Evolutionary conservation across 2,888 invertebrate species (phyloP), one percentile per base, ranked within the genome.

Genomic region (Nesidiocoris tenuis): DNA sequence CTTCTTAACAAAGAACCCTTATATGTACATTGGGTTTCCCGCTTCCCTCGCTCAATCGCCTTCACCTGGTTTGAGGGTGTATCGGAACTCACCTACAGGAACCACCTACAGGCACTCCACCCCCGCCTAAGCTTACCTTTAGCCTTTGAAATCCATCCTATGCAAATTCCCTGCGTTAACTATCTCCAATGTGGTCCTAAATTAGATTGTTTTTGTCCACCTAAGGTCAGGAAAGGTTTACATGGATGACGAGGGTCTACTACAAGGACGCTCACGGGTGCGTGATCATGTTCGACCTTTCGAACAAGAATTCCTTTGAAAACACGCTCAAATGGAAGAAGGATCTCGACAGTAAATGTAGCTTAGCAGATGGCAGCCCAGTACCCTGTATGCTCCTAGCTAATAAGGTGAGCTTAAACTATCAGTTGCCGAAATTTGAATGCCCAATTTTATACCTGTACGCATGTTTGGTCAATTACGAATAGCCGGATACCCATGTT

Each of bases 231-330:
- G 87, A 87, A 79, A 81, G 87, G 77, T 87, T 87, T 81, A 87
- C 87, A 0, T 87, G 87, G 84, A 87, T 88, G 87, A 87, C 87
- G 0, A 81, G 87, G 70, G 87, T 88, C 0, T 88, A 87, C 80
- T 88, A 87, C 81, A 86, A 87, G 81, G 88, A 87, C 80, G 86
- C 87, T 80, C 84, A 87, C 83, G 85, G 85, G 16, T 85, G 85
- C 79, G 83, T 85, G 57, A 84, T 85, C 64, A 87, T 88, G 82
- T 87, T 87, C 80, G 87, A 88, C 81, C 83, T 88, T 7, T 86
- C 86, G 22, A 84, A 87, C 79, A 85, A 85, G 72, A 86, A 86
- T 70, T 87, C 87, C 9, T 87, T 87, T 82, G 84, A 85, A 74
- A 87, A 87, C 76, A 86, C 86, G 1, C 82, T 86, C n/a, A 87